A percentile compares a stretch with the other conserved stretches of the same genome.
These are phyloP conservation scores for Hormaphis cornu DNA, from an alignment of 1,140 invertebrate genomes.

Conservation along the genomic window DNA sequence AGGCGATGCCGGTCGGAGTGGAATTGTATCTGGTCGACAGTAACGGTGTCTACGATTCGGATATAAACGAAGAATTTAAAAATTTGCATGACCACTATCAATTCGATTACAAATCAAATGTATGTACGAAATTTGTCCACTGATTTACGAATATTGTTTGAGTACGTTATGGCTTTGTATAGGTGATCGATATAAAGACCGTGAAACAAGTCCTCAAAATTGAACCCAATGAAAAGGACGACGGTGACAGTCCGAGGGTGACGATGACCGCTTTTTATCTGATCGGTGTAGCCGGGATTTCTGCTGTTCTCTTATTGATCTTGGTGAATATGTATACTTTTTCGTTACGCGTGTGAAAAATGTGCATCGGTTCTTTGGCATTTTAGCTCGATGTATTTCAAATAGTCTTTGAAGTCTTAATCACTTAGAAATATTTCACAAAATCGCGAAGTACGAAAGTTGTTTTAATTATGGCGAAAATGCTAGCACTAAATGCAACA, in stretches of 20 bases:
- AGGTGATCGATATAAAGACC: neutral
- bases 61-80: slow-evolving; percentile 6
- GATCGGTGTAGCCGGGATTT: slow-evolving; percentile 47
- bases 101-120: slow-evolving; percentile 14
- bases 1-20: neutral
- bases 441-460: too few species aligned
- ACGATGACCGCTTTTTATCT: slow-evolving; percentile 48
- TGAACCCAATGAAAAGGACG: neutral
- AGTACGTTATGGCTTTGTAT: too few species aligned
- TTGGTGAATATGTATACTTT: slow-evolving; percentile 47
- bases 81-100: neutral
- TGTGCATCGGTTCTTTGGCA: too few species aligned
- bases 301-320: slow-evolving; percentile 53
- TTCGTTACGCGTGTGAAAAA: neutral
- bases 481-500: too few species aligned
- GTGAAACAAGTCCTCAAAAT: slow-evolving; percentile 2
- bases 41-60: neutral
- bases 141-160: too few species aligned
- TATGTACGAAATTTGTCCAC: neutral
- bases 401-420: too few species aligned
- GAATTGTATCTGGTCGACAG: slow-evolving; percentile 2
- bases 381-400: too few species aligned
- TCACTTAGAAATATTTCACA: too few species aligned
- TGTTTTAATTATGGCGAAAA: too few species aligned
- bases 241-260: slow-evolving; percentile 39